Percentiles rank a stretch among this genome's conserved stretches.
phyloP scores from a whole-genome alignment of 2,888 invertebrate genomes.

The Leptinotarsa haldemani region DNA sequence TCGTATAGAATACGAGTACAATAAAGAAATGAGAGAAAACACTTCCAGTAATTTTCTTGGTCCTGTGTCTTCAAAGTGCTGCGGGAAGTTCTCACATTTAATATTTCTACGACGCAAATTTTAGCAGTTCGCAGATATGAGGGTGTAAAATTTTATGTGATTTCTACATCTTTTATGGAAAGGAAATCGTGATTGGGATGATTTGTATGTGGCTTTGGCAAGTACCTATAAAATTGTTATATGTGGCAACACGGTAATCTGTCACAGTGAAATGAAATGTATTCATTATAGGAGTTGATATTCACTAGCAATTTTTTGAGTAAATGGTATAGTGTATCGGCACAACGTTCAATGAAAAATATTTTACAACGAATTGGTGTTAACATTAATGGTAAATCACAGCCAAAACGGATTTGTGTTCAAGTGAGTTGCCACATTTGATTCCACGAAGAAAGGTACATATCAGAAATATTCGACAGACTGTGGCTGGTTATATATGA shows the following conservation, averaged over 20 bases:
- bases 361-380: too few relatives aligned
- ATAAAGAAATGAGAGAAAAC: constrained; percentile 3
- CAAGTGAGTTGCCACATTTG: too few relatives aligned
- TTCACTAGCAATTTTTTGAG: too few relatives aligned
- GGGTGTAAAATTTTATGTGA: not conserved
- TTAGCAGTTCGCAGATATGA: not conserved
- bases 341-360: too few relatives aligned
- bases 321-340: too few relatives aligned
- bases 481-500: too few relatives aligned
- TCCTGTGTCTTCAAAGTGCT: constrained; percentile 10
- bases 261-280: not conserved
- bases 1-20: not conserved
- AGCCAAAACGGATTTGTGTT: too few relatives aligned
- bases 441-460: too few relatives aligned
- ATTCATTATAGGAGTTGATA: not conserved
- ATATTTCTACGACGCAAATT: constrained; percentile 3
- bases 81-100: constrained; percentile 5
- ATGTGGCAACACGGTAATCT: not conserved
- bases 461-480: too few relatives aligned
- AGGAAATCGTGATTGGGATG: not conserved
- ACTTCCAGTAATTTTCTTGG: not conserved
- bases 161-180: constrained; percentile 2
- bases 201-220: not conserved
- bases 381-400: too few relatives aligned
- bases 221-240: not conserved